phyloP scores from a whole-genome alignment of 2,797 vertebrate genomes.

The Chiropotes sagulatus region DNA sequence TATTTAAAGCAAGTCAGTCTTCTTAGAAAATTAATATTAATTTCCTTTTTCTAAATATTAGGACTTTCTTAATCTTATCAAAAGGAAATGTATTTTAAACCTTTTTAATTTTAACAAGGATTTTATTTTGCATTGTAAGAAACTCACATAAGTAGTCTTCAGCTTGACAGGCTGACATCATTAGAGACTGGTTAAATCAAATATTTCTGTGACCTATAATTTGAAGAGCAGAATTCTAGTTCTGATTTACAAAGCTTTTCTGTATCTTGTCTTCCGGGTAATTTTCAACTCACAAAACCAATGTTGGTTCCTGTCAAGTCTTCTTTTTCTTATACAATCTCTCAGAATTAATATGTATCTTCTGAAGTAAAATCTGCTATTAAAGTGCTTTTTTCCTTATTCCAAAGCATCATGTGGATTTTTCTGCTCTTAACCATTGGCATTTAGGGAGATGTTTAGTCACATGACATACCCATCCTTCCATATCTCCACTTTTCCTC shows the following conservation, averaged over 20 bases:
- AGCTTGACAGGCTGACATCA: constrained; percentile 58
- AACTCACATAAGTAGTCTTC: constrained; percentile 73
- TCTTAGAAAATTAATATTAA: constrained; percentile 75
- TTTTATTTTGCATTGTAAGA: constrained; percentile 77
- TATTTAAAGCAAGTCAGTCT: constrained; percentile 71
- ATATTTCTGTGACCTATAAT: constrained; percentile 74
- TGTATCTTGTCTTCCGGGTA: constrained; percentile 76
- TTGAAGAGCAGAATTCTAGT: constrained; percentile 71
- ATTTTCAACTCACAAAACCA: constrained; percentile 78
- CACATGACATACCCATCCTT: constrained; percentile 40
- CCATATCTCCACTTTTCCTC: constrained; percentile 46
- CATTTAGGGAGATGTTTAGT: background rate
- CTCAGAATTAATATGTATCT: constrained; percentile 72
- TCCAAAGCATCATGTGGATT: constrained; percentile 63
- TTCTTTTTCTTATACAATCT: constrained; percentile 60
- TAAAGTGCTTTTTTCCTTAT: constrained; percentile 70
- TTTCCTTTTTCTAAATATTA: constrained; percentile 79
- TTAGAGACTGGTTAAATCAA: constrained; percentile 73
- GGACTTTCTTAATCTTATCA: constrained; percentile 77
- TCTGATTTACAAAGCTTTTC: constrained; percentile 77
- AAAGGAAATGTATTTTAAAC: constrained; percentile 80
- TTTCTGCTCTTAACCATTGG: constrained; percentile 51
- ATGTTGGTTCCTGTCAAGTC: constrained; percentile 59
- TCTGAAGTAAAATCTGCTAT: constrained; percentile 64
- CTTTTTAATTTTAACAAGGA: constrained; percentile 77